Base-by-base conservation (phyloP, 2,113 vertebrate species). In the Melanocharis versteri region DNA sequence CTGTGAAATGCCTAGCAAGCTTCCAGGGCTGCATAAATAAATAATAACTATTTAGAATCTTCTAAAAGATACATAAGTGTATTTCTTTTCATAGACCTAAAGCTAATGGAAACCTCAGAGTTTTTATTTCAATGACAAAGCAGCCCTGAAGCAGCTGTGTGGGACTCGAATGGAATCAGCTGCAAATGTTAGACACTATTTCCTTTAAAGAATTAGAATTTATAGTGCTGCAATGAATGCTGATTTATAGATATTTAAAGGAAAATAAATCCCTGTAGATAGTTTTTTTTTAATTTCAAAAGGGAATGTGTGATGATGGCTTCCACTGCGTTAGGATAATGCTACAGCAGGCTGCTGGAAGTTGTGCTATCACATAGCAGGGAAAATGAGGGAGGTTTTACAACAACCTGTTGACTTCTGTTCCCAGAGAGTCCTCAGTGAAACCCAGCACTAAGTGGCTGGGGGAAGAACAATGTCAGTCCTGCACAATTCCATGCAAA, bases 201-300 rank as follows among this genome's bases (percentile, higher is more conserved):
- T 96, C 95, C 93, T 96, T 77, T 64, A 89, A 87, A 94, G 96
- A 97, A 97, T 96, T 95, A 79, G 91, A 93, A 97, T 97, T 86
- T 95, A 72, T 77, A 93, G 83, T 42, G 53, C 79, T 88, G 94
- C 87, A 70, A 33, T 95, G 97, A 97, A 97, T 92, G 91, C 94
- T 95, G 96, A 97, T 95, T 97, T 97, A 87, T 56, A 69, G 95
- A 87, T 93, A 94, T 24, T 56, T 87, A 23, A 56, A 76, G 56
- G 83, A 40, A 88, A 94, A 95, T 91, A 96, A 79, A 90, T 91
- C 77, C 62, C 82, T 68, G 89, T 64, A 47, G 82, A 89, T 85
- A 65, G n/a, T 71, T 70, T 95, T 48, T 48, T 96, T 31, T 27
- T 85, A 73, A 78, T 94, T 98, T 94, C 69, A 30, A 69, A 92